These are phyloP conservation scores for Scrobipalpa costella DNA, from an alignment of 2,888 invertebrate species.

Conservation along the genomic window DNA sequence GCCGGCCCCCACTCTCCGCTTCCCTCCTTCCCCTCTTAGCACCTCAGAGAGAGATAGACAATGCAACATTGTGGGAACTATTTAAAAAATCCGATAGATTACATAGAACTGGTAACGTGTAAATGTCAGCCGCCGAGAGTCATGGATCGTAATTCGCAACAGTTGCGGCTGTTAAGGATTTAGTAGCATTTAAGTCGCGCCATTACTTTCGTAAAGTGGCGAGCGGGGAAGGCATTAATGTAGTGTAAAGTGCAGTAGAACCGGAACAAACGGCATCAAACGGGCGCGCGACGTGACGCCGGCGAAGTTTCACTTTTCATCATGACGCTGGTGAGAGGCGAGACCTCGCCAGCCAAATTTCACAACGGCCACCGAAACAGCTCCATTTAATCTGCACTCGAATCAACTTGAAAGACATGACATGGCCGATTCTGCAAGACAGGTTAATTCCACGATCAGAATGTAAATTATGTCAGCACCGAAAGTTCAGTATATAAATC, in stretches of 20 bases:
- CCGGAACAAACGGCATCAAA: constrained; percentile 73
- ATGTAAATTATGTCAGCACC: constrained; percentile 2
- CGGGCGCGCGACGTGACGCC: constrained; percentile 63
- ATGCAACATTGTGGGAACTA: constrained; percentile 67
- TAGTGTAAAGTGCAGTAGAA: constrained; percentile 45
- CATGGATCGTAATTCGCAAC: constrained; percentile 24
- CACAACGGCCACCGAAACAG: constrained; percentile 65
- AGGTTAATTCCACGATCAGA: neutral
- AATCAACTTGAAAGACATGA: constrained; percentile 41
- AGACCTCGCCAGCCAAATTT: constrained; percentile 75
- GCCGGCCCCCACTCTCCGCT: constrained; percentile 66
- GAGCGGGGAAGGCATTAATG: constrained; percentile 26
- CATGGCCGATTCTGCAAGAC: neutral
- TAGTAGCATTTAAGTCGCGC: constrained; percentile 12
- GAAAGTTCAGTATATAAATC: constrained; percentile 18
- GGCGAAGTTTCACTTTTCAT: constrained; percentile 79
- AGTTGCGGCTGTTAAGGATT: constrained; percentile 19
- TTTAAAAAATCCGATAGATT: constrained; percentile 61
- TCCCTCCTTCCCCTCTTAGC: constrained; percentile 51
- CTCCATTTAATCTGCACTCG: constrained; percentile 46
- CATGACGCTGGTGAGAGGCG: constrained; percentile 74
- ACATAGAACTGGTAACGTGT: constrained; percentile 39
- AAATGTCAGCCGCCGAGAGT: constrained; percentile 21
- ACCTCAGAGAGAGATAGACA: constrained; percentile 68
- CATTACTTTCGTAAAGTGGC: constrained; percentile 20